Percentiles rank a stretch among this genome's conserved stretches.
Evolutionary conservation across 1,140 invertebrate species (phyloP).

Genomic region (Drosophila navojoa): DNA sequence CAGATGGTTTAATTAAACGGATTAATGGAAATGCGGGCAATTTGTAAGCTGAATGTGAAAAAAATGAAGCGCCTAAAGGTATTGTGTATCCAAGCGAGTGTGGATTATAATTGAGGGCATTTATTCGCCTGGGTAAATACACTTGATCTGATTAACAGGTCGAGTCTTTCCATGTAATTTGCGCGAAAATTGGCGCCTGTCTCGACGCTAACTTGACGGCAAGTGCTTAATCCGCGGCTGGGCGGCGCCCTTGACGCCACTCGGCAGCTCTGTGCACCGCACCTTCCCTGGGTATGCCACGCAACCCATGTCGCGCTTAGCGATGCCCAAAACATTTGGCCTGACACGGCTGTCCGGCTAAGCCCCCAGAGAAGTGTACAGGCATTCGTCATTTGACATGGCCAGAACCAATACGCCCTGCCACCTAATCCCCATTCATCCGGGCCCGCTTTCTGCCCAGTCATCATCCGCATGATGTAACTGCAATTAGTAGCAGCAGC

Average conservation of each 20-base stretch:
- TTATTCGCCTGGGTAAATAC: not conserved
- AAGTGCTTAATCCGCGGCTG: constrained; percentile 19
- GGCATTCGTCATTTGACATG: constrained; percentile 14
- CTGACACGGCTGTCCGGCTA: constrained; percentile 14
- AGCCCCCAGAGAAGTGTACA: constrained; percentile 5
- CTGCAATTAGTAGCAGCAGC: constrained; percentile 23
- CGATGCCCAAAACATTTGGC: constrained; percentile 1
- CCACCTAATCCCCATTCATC: not conserved
- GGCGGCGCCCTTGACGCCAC: constrained; percentile 9
- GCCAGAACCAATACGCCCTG: not conserved
- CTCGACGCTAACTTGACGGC: constrained; percentile 10
- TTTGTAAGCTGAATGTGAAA: constrained; percentile 36
- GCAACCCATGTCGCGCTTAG: not conserved
- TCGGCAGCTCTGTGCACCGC: not conserved
- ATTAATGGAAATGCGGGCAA: constrained; percentile 38
- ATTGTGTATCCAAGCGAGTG: constrained; percentile 5
- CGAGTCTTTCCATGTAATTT: not conserved
- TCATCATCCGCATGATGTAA: constrained; percentile 57
- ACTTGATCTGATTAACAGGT: constrained; percentile 22
- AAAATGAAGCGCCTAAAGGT: not conserved
- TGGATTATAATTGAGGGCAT: not conserved
- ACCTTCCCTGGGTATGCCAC: too few species aligned
- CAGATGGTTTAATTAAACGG: constrained; percentile 24
- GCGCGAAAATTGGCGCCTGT: constrained; percentile 14
- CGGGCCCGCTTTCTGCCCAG: not conserved